These are phyloP conservation scores for Coracopsis vasa DNA, from an alignment of 2,113 vertebrate species.

Conservation along the genomic window DNA sequence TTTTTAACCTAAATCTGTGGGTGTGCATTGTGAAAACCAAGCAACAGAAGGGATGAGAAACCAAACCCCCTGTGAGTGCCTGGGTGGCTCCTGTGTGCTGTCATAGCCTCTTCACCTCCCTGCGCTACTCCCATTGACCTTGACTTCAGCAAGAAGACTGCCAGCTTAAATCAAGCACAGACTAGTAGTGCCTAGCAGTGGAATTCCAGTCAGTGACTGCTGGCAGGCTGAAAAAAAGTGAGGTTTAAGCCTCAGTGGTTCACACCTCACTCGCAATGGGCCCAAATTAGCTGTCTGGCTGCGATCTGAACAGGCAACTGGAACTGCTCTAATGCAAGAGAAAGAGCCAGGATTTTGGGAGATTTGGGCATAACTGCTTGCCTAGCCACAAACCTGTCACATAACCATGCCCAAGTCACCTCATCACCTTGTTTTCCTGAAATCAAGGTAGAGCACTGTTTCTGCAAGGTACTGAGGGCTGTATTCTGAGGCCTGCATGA, in stretches of 20 bases:
- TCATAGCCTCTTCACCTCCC: neutral
- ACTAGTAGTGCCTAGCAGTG: constrained; percentile 3
- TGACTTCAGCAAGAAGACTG: constrained; percentile 1
- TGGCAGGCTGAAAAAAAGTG: neutral
- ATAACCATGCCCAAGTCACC: neutral
- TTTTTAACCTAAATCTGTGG: neutral
- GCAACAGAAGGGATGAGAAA: neutral
- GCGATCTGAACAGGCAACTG: neutral
- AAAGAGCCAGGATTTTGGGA: neutral
- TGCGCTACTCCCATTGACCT: neutral
- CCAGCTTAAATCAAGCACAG: neutral
- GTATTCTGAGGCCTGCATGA: neutral
- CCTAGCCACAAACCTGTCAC: neutral
- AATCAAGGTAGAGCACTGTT: neutral
- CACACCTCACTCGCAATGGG: neutral
- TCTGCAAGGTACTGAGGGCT: neutral
- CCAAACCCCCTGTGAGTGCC: neutral
- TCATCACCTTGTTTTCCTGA: neutral
- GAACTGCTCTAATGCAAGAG: neutral
- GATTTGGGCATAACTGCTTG: neutral
- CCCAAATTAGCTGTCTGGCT: neutral
- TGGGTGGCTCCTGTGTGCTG: neutral
- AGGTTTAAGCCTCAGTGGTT: neutral
- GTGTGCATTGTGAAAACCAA: neutral
- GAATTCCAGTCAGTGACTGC: neutral